Percentiles rank a stretch among this genome's conserved stretches.
phyloP scores from a whole-genome alignment of 2,888 invertebrate species.

The Anarsia innoxiella region DNA sequence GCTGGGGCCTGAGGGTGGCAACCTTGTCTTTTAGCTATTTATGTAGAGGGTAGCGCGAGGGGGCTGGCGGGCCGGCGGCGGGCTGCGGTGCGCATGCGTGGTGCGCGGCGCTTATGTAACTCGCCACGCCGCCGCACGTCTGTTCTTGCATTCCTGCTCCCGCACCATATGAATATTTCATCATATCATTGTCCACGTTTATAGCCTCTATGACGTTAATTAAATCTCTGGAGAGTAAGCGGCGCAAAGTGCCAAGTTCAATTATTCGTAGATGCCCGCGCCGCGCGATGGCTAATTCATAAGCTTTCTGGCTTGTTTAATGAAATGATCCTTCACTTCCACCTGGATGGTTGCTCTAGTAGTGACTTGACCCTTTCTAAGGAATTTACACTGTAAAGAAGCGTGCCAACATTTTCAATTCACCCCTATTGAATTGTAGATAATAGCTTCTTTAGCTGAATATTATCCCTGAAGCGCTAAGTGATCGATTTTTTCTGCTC shows the following conservation, averaged over 20 bases:
- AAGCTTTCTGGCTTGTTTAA: slow-evolving; percentile 21
- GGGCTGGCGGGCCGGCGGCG: slow-evolving; percentile 54
- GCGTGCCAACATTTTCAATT: too few species aligned
- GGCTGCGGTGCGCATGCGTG: slow-evolving; percentile 58
- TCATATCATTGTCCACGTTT: slow-evolving; percentile 29
- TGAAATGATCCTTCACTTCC: slow-evolving; percentile 28
- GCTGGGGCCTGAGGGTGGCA: slow-evolving; percentile 65
- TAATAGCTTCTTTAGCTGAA: too few species aligned
- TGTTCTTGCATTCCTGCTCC: slow-evolving; percentile 28
- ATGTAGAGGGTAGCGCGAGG: slow-evolving; percentile 63
- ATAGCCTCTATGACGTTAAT: slow-evolving; percentile 28
- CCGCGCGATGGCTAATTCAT: slow-evolving; percentile 21
- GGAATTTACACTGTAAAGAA: too few species aligned
- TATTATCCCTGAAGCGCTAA: too few species aligned
- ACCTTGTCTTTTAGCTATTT: slow-evolving; percentile 74
- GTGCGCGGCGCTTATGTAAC: slow-evolving; percentile 63
- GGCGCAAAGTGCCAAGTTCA: slow-evolving; percentile 16
- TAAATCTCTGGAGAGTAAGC: slow-evolving; percentile 25
- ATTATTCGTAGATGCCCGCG: slow-evolving; percentile 16
- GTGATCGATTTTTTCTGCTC: too few species aligned
- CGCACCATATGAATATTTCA: slow-evolving; percentile 43
- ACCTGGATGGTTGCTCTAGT: slow-evolving; percentile 10
- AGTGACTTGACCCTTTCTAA: too few species aligned
- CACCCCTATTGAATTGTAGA: too few species aligned
- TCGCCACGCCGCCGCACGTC: slow-evolving; percentile 32